A percentile compares a stretch with the other conserved stretches of the same genome.
Conservation (phyloP, 2,113 vertebrate genomes). For the Bufo gargarizans region DNA sequence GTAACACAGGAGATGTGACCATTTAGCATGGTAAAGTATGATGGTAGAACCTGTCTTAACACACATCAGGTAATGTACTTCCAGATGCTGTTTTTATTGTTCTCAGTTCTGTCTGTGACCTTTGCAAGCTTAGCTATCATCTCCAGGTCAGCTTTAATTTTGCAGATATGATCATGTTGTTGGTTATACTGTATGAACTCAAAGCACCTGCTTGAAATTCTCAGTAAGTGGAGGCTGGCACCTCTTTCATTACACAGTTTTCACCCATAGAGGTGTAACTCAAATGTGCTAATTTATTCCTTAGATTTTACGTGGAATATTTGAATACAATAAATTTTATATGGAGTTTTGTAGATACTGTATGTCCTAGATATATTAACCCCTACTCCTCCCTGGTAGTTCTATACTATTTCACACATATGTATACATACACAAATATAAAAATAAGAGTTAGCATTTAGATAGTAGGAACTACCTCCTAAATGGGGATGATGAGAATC, state of each 20-base stretch:
- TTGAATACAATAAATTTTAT: constrained; percentile 3
- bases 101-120: neutral
- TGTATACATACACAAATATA: neutral
- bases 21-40: neutral
- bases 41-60: neutral
- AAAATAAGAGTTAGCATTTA: neutral
- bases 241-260: constrained; percentile 33
- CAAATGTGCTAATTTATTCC: constrained; percentile 42
- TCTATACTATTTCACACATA: neutral
- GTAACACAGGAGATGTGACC: neutral
- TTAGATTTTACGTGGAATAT: constrained; percentile 25
- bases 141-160: neutral
- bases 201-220: constrained; percentile 20
- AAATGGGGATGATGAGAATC: too few relatives aligned
- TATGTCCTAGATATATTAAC: neutral
- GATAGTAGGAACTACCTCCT: too few relatives aligned
- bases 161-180: neutral
- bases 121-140: neutral
- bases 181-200: neutral
- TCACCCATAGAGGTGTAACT: constrained; percentile 8
- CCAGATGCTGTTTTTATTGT: neutral
- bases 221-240: constrained; percentile 32
- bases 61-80: neutral
- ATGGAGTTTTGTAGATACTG: neutral
- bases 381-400: neutral